Conservation (phyloP, 2,888 invertebrate species). For the Epirrita christyi region DNA sequence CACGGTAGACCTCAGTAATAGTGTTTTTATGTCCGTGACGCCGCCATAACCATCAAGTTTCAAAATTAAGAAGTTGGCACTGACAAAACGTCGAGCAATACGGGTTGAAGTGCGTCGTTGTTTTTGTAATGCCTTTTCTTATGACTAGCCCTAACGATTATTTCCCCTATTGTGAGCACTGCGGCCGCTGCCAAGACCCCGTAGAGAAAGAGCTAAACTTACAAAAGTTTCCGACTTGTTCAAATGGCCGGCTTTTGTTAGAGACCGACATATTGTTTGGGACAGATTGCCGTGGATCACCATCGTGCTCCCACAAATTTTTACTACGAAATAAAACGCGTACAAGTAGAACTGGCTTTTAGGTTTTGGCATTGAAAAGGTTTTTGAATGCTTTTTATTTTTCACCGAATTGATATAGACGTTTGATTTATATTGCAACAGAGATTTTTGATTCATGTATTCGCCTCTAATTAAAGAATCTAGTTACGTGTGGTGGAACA, state of each 20-base stretch:
- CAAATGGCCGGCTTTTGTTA: constrained; percentile 83
- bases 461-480: too few species aligned
- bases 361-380: constrained; percentile 29
- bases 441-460: too few species aligned
- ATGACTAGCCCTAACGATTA: constrained; percentile 82
- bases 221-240: constrained; percentile 84
- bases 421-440: not conserved
- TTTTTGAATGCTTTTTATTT: constrained; percentile 25
- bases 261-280: constrained; percentile 82
- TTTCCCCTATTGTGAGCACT: constrained; percentile 75
- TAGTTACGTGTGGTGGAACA: too few species aligned
- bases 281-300: constrained; percentile 82
- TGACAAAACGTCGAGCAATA: constrained; percentile 75
- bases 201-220: constrained; percentile 81
- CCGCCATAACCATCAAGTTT: constrained; percentile 44
- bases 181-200: constrained; percentile 76
- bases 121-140: constrained; percentile 81
- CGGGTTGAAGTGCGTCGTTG: constrained; percentile 74
- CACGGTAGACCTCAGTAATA: constrained; percentile 15
- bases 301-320: constrained; percentile 62
- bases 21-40: constrained; percentile 35
- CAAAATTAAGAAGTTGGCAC: constrained; percentile 68
- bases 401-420: not conserved
- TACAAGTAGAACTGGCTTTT: constrained; percentile 35
- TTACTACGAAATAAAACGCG: constrained; percentile 47